Base-by-base conservation (phyloP, 2,888 invertebrate genomes). In the Cryptops parisi region DNA sequence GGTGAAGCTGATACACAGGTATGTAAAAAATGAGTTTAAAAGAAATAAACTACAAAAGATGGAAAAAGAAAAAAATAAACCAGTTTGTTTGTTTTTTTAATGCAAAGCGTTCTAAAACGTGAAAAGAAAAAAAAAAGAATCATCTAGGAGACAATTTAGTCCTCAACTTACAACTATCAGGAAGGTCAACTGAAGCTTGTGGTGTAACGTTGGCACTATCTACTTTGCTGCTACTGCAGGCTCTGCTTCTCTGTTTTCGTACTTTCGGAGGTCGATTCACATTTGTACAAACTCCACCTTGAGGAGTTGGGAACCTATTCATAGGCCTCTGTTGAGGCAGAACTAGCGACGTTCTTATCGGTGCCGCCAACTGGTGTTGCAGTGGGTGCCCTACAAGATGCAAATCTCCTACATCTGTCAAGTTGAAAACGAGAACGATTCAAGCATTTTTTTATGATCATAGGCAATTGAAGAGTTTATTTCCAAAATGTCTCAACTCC, bases 311-410 rank as follows among this genome's bases (percentile, higher is more conserved):
- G 41, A 58, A 58, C 47, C 61, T 58, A 26, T 58, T 55, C 51
- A 60, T 49, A 47, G 60, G 55, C 41, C 58, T 57, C 41, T 57
- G 59, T 49, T 59, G 59, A 22, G 58, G 58, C 43, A 58, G 55
- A 44, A 61, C 53, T 54, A 61, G 47, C 26, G 60, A 54, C 19
- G 52, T 47, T 43, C 57, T 41, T 38, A 55, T 27, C 19, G 46
- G 50, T 5, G 38, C 33, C 21, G 49, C 48, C 46, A 61, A 53
- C 26, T 60, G 61, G 41, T 60, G 60, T 39, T 61, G 61, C 45
- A 61, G 46, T 19, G 61, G 58, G 47, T 56, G 58, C 41, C 61
- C 60, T 46, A 61, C 48, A 9, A 61, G 53, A 27, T 59, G 57
- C 48, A 61, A 47, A 55, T 60, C 60, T 47, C 55, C 57, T 55